Conservation (phyloP, 2,888 invertebrate genomes). For the Gnatocerus cornutus region DNA sequence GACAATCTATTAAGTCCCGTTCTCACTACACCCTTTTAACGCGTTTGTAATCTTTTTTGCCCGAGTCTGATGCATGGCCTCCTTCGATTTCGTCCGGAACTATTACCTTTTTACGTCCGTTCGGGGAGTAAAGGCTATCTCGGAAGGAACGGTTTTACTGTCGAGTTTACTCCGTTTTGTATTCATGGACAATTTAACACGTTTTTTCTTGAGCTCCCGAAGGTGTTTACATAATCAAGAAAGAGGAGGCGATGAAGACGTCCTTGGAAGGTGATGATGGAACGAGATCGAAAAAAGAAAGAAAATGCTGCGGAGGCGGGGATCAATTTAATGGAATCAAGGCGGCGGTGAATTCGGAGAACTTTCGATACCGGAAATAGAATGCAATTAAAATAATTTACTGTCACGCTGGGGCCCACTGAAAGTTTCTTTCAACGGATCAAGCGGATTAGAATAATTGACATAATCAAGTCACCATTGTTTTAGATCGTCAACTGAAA, state of each 20-base stretch:
- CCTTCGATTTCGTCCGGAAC: constrained; percentile 35
- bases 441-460: too few relatives aligned
- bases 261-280: not conserved
- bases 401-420: too few relatives aligned
- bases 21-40: constrained; percentile 44
- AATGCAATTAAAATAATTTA: too few relatives aligned
- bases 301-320: not conserved
- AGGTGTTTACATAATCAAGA: constrained; percentile 46
- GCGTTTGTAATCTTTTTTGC: constrained; percentile 44
- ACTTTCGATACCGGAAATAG: too few relatives aligned
- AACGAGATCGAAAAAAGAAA: not conserved
- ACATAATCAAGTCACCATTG: too few relatives aligned
- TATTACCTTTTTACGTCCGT: constrained; percentile 48
- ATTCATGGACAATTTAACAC: constrained; percentile 50
- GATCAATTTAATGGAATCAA: too few relatives aligned
- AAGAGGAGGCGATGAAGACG: constrained; percentile 22
- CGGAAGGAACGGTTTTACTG: constrained; percentile 45
- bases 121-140: constrained; percentile 36
- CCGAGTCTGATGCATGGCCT: constrained; percentile 21
- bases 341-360: too few relatives aligned
- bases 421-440: too few relatives aligned
- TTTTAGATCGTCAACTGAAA: too few relatives aligned
- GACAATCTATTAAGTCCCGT: constrained; percentile 45
- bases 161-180: constrained; percentile 47
- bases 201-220: constrained; percentile 38